Base-by-base conservation (phyloP, 2,888 invertebrate genomes). In the Conops quadrifasciatus region DNA sequence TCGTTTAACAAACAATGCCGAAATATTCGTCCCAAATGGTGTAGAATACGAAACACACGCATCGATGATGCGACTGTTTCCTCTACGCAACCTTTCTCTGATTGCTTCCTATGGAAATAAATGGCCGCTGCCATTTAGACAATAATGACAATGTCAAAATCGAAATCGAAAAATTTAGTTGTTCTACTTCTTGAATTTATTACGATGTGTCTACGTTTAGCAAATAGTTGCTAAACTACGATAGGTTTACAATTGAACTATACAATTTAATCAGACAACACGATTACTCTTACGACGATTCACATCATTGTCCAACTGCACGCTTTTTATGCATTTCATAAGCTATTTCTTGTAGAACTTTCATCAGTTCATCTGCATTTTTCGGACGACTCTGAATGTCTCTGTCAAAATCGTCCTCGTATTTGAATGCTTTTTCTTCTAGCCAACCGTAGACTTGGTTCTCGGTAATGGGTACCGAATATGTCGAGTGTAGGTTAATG, bases 1-100 rank as follows among this genome's bases (percentile, higher is more conserved):
- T 80, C 82, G 81, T 82, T 82, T 83, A 79, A 78, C 81, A 82
- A 82, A 83, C 81, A 82, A 81, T 81, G 82, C 78, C 77, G 77
- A 81, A 81, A 82, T 83, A 80, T 82, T 82, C 80, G 77, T 60
- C 76, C 78, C 76, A 81, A n/a, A 78, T 78, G 77, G 78, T 79
- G 77, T 78, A 81, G 77, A 81, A 80, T 78, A 78, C 76, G 77
- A 81, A 78, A 78, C 75, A 75, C 78, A 80, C 76, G 75, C 73
- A n/a, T n/a, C n/a, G n/a, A n/a, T n/a, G n/a, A n/a, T n/a, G n/a
- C n/a, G n/a, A n/a, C n/a, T n/a, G n/a, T n/a, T n/a, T n/a, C n/a
- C n/a, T n/a, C n/a, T n/a, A n/a, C n/a, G n/a, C n/a, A n/a, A n/a
- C n/a, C n/a, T n/a, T n/a, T n/a, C n/a, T n/a, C n/a, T n/a, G n/a